phyloP scores from a whole-genome alignment of 2,888 invertebrate genomes.

The Oscheius sp. region DNA sequence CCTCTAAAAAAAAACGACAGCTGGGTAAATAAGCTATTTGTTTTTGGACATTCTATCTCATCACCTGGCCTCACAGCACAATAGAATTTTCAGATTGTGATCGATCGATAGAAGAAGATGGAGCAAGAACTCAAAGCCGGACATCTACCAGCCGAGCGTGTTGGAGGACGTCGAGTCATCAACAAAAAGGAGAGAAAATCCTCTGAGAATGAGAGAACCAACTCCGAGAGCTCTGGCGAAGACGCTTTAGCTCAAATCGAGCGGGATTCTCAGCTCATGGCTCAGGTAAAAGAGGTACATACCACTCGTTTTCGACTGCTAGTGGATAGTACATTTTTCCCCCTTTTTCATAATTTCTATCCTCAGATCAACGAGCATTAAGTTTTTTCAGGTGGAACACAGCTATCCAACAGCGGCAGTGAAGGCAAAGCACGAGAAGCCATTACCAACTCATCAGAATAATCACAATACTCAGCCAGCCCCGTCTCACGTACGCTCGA shows the following conservation, averaged over 20 bases:
- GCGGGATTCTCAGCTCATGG: slow-evolving; percentile 45
- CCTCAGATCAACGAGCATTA: neutral
- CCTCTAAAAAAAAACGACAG: too few species aligned
- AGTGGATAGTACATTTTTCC: neutral
- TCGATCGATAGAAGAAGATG: slow-evolving; percentile 2
- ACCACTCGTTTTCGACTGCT: neutral
- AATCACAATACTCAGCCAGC: slow-evolving; percentile 16
- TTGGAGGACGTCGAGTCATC: slow-evolving; percentile 50
- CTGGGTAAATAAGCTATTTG: too few species aligned
- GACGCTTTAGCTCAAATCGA: slow-evolving; percentile 45
- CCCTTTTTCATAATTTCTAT: neutral
- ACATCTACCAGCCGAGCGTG: slow-evolving; percentile 47
- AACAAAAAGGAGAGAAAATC: slow-evolving; percentile 43
- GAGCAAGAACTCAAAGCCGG: slow-evolving; percentile 45
- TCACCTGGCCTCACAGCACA: neutral
- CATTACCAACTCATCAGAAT: slow-evolving; percentile 40
- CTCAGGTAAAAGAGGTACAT: slow-evolving; percentile 25
- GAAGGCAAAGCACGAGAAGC: slow-evolving; percentile 49
- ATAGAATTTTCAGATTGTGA: neutral
- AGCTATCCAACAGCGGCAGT: slow-evolving; percentile 53
- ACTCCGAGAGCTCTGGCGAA: slow-evolving; percentile 45
- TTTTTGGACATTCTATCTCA: neutral
- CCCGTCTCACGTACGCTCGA: slow-evolving; percentile 25
- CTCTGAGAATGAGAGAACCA: slow-evolving; percentile 40
- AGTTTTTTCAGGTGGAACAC: slow-evolving; percentile 44